These are phyloP conservation scores for Scotopteryx bipunctaria DNA, from an alignment of 2,888 invertebrate species.

Conservation along the genomic window DNA sequence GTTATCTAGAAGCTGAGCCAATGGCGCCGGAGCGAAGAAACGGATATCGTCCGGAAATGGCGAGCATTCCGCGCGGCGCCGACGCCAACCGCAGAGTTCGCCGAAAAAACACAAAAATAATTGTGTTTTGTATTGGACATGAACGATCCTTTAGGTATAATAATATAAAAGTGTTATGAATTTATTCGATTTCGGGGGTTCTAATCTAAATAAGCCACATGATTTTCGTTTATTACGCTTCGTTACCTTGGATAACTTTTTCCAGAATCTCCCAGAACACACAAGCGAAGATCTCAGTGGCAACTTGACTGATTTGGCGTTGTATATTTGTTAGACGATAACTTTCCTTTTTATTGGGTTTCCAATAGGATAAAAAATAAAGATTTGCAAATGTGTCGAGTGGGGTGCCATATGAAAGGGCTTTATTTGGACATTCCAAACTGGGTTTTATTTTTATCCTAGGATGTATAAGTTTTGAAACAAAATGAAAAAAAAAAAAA, in stretches of 20 bases:
- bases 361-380: too few relatives aligned
- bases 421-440: too few relatives aligned
- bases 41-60: slow-evolving; percentile 83
- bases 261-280: too few relatives aligned
- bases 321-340: too few relatives aligned
- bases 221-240: slow-evolving; percentile 29
- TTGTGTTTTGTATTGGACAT: slow-evolving; percentile 43
- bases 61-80: slow-evolving; percentile 75
- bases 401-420: too few relatives aligned
- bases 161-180: not conserved
- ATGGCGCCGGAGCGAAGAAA: slow-evolving; percentile 61
- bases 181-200: not conserved
- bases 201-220: slow-evolving; percentile 10
- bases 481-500: too few relatives aligned
- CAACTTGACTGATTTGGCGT: too few relatives aligned
- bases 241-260: slow-evolving; percentile 36
- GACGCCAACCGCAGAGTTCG: slow-evolving; percentile 61
- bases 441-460: too few relatives aligned
- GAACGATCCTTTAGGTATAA: slow-evolving; percentile 15
- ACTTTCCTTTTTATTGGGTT: too few relatives aligned
- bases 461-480: too few relatives aligned
- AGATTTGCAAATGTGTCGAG: too few relatives aligned
- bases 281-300: too few relatives aligned
- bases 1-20: slow-evolving; percentile 61
- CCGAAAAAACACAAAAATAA: slow-evolving; percentile 57